These are phyloP conservation scores for Etheostoma spectabile DNA, from an alignment of 2,113 vertebrate species.

Conservation along the genomic window DNA sequence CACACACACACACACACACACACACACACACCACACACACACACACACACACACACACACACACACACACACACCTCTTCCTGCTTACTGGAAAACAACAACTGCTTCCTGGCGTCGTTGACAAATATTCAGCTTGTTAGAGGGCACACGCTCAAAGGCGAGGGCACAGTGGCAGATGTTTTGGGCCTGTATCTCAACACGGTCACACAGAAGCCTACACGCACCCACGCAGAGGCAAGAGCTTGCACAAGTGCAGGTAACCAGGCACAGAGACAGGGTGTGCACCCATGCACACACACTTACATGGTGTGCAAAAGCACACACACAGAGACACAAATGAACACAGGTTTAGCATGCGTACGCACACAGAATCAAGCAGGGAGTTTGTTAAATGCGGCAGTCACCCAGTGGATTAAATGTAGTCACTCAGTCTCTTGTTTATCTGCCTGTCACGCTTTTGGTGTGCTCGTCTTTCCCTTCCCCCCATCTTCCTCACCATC, in stretches of 20 bases:
- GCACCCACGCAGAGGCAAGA: neutral
- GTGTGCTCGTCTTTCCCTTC: neutral
- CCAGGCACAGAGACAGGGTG: neutral
- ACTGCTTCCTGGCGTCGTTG: conserved; percentile 56
- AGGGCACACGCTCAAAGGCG: conserved; percentile 24
- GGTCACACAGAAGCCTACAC: neutral
- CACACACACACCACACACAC: neutral
- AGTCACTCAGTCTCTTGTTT: conserved; percentile 56
- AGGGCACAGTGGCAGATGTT: conserved; percentile 42
- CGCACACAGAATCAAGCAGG: neutral
- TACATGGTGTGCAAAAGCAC: neutral
- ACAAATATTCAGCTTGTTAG: conserved; percentile 61
- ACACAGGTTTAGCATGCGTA: conserved; percentile 1
- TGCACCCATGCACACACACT: neutral
- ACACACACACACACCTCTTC: conserved; percentile 12
- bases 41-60: neutral
- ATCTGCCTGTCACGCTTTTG: conserved; percentile 50
- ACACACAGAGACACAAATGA: conserved; percentile 9
- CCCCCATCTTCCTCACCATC: neutral
- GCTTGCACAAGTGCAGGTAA: neutral
- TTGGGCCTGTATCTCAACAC: neutral
- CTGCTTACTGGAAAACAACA: conserved; percentile 63
- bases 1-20: neutral
- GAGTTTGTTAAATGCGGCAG: conserved; percentile 45
- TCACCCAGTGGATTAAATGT: conserved; percentile 52